These are phyloP conservation scores for Zaprionus gabonicus DNA, from an alignment of 1,140 invertebrate genomes.

Conservation along the genomic window DNA sequence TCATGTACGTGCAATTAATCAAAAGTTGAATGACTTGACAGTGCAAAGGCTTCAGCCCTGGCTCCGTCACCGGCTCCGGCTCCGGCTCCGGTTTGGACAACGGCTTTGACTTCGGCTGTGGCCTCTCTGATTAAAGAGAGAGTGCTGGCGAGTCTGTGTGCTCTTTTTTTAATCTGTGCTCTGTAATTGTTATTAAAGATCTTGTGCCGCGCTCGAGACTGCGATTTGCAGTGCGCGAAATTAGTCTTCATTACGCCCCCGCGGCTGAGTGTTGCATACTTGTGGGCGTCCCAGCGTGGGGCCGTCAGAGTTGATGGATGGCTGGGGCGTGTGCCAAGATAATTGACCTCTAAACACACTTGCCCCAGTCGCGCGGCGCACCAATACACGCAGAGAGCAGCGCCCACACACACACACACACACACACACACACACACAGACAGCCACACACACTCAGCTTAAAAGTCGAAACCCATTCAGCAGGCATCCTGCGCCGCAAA, in stretches of 20 bases:
- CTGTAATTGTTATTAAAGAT: constrained; percentile 69
- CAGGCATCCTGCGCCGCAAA: constrained; percentile 59
- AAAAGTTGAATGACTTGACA: constrained; percentile 72
- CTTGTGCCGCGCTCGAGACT: constrained; percentile 25
- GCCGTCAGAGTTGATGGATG: constrained; percentile 61
- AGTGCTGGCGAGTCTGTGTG: background rate
- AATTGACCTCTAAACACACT: constrained; percentile 79
- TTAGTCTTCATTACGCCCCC: constrained; percentile 71
- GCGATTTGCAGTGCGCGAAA: constrained; percentile 50
- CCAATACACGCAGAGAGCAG: background rate
- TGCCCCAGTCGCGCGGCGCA: constrained; percentile 38
- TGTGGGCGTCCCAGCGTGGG: constrained; percentile 51
- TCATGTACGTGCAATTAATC: constrained; percentile 77
- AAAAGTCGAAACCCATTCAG: constrained; percentile 45
- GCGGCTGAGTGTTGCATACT: constrained; percentile 55
- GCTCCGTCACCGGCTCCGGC: background rate
- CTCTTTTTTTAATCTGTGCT: background rate
- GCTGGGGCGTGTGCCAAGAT: constrained; percentile 54
- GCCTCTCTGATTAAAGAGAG: constrained; percentile 22
- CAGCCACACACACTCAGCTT: constrained; percentile 15
- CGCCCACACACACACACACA: constrained; percentile 16
- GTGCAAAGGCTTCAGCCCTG: constrained; percentile 21
- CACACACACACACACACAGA: constrained; percentile 19
- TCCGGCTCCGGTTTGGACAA: background rate
- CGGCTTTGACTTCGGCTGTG: background rate